Evolutionary conservation across 2,113 vertebrate species (phyloP).

Genomic region (Aegithalos caudatus): DNA sequence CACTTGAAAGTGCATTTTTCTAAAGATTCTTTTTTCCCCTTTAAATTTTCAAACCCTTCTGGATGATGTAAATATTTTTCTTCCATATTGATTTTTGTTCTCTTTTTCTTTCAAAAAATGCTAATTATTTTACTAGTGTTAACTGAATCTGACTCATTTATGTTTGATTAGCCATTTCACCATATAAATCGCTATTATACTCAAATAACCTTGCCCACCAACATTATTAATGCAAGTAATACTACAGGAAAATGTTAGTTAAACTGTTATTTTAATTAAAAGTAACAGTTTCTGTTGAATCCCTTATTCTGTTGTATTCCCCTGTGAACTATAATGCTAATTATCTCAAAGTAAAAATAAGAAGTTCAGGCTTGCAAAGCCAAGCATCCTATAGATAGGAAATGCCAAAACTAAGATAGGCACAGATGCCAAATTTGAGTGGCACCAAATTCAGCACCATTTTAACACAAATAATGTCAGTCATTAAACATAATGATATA

Average conservation of each 20-base stretch:
- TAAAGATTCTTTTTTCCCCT: background rate
- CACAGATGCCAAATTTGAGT: background rate
- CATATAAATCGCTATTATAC: background rate
- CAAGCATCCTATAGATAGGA: background rate
- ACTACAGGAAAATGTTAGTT: background rate
- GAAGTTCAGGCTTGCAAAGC: background rate
- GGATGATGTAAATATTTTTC: constrained; percentile 28
- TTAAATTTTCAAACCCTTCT: constrained; percentile 22
- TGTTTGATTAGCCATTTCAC: constrained; percentile 30
- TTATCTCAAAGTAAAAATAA: background rate
- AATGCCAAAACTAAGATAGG: background rate
- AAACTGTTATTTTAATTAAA: constrained; percentile 5
- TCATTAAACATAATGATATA: background rate
- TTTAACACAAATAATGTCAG: background rate
- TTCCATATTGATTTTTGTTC: constrained; percentile 37
- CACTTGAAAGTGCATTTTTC: constrained; percentile 29
- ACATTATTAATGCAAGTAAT: background rate
- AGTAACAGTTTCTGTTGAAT: background rate
- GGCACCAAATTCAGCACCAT: background rate
- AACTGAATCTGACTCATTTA: constrained; percentile 8
- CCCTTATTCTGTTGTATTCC: background rate
- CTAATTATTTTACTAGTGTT: constrained; percentile 46
- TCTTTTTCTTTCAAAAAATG: constrained; percentile 39
- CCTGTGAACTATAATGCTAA: background rate
- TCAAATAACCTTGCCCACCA: background rate